Evolutionary conservation across 1,140 invertebrate species (phyloP), one percentile per base, ranked within the genome.

Genomic region (Vanessa atalanta): DNA sequence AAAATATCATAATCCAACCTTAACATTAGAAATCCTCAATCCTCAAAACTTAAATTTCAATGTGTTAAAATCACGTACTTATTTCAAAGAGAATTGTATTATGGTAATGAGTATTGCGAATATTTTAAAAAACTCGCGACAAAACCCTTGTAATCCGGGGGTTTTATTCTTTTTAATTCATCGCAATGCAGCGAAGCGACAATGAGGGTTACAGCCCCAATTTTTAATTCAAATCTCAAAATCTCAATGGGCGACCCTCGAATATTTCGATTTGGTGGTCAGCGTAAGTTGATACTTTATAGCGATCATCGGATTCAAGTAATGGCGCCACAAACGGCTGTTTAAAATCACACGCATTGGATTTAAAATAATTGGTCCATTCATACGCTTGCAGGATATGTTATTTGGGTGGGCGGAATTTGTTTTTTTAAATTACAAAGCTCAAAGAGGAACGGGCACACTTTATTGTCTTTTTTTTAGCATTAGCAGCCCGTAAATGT

Each of bases 271-370:
- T 66, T 53, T 75, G 64, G 77, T 84, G 87, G 86, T 87, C 87
- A 87, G 60, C 67, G 85, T 82, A 88, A 89, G 76, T 72, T 79
- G 73, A 87, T 82, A 87, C 84, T 76, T 73, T 57, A 77, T 65
- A 71, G 72, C 31, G 70, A 76, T 73, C 51, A 67, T 51, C 51
- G 69, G 70, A 77, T 67, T 80, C 75, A 77, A 77, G 77, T 77
- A 66, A 69, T 53, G 71, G 66, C 61, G 60, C 76, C 69, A 74
- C 78, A 66, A 78, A 65, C 37, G 57, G 48, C 65, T 78, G 73
- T 80, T 79, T 69, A 66, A 73, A 76, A 79, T 75, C 68, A 78
- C 74, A 78, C 65, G 77, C 73, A 66, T 67, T 60, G 60, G 65
- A 57, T 64, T 69, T 72, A 72, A 70, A 69, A 68, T 75, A 75